These are phyloP conservation scores for Cyaniris semiargus DNA, from an alignment of 2,888 invertebrate species.

Conservation along the genomic window DNA sequence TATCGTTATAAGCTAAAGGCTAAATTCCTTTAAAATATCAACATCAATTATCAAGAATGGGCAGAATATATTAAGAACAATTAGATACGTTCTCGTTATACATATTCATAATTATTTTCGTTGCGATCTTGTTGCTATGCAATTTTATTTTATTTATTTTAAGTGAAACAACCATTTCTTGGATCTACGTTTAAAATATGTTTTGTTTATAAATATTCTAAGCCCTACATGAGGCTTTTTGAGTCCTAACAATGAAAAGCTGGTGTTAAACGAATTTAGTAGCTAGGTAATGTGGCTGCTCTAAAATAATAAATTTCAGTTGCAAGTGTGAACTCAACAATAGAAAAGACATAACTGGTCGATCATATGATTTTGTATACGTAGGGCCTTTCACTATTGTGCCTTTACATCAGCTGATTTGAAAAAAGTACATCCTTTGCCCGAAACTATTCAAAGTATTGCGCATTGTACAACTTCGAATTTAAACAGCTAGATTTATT, in stretches of 20 bases:
- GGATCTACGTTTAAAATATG: background rate
- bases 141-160: background rate
- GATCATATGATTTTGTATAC: conserved; percentile 32
- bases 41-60: conserved; percentile 9
- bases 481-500: background rate
- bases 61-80: conserved; percentile 22
- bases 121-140: background rate
- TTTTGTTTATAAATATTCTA: too few relatives aligned
- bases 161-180: background rate
- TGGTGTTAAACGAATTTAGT: too few relatives aligned
- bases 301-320: background rate
- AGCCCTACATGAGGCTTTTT: too few relatives aligned
- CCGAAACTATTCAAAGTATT: conserved; percentile 41
- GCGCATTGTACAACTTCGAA: conserved; percentile 27
- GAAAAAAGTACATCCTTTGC: conserved; percentile 45
- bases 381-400: conserved; percentile 23
- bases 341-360: background rate
- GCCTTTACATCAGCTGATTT: conserved; percentile 43
- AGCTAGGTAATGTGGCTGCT: too few relatives aligned
- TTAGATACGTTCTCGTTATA: conserved; percentile 6
- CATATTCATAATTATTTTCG: background rate
- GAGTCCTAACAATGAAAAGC: too few relatives aligned
- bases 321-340: conserved; percentile 2
- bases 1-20: background rate
- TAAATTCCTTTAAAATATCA: background rate